These are phyloP conservation scores for Pygmarrhopalites habei DNA, from an alignment of 1,140 invertebrate genomes.

Conservation along the genomic window DNA sequence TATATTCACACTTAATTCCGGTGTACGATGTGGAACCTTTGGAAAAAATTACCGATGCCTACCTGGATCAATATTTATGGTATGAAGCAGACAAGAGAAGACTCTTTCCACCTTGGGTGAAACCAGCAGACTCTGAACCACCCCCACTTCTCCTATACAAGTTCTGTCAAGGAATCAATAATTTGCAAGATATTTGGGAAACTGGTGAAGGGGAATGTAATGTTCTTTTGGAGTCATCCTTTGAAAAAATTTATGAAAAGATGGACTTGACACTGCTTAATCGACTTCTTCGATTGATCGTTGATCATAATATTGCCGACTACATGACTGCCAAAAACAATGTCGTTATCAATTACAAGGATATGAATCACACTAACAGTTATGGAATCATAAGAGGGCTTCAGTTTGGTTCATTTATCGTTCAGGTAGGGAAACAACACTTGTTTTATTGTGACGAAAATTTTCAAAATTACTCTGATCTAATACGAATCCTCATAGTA, in stretches of 20 bases:
- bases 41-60: slow-evolving; percentile 99
- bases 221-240: slow-evolving; percentile 93
- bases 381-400: slow-evolving; percentile 97
- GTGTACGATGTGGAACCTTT: slow-evolving; percentile 98
- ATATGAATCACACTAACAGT: slow-evolving; percentile 99
- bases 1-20: slow-evolving; percentile 97
- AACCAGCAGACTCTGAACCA: slow-evolving; percentile 96
- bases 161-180: slow-evolving; percentile 99
- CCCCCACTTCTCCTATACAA: slow-evolving; percentile 96
- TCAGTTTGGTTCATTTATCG: slow-evolving; percentile 98
- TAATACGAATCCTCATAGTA: background rate
- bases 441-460: too few relatives aligned
- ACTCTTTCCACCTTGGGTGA: slow-evolving; percentile 97
- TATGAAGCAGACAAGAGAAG: slow-evolving; percentile 98
- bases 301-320: slow-evolving; percentile 99
- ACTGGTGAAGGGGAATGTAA: slow-evolving; percentile 97
- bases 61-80: slow-evolving; percentile 99
- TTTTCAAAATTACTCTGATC: too few relatives aligned
- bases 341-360: slow-evolving; percentile 99
- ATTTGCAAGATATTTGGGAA: slow-evolving; percentile 97
- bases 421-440: slow-evolving; percentile 49
- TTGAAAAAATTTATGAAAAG: slow-evolving; percentile 98
- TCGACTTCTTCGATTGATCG: slow-evolving; percentile 87
- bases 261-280: slow-evolving; percentile 98
- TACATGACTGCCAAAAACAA: slow-evolving; percentile 99